Base-by-base conservation (phyloP, 2,113 vertebrate species). In the Pelobates fuscus region DNA sequence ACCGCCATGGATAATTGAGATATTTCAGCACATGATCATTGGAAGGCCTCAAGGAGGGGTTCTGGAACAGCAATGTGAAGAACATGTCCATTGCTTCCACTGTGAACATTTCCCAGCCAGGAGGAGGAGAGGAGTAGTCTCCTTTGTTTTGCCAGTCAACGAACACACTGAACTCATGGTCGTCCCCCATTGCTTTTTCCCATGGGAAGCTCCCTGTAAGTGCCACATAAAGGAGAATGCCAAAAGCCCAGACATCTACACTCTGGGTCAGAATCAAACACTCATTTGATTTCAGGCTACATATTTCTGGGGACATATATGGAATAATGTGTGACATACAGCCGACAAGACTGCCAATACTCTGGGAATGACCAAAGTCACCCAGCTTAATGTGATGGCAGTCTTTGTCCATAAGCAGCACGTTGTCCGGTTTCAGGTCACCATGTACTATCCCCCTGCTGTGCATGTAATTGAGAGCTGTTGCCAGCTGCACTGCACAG, bases 321-420 rank as follows among this genome's bases (percentile, higher is more conserved):
- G 95, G 95, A 54, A 98, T 87, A 0, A 93, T 94, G 0, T 92
- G 92, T 0, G 93, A 92, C n/a, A 95, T 88, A 77, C 90, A 90
- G 43, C 89, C 89, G 18, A 97, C 94, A 73, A 94, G 74, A 10
- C 93, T 93, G 2, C 95, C 95, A 5, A 85, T 89, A 44, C 92
- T 94, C 83, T 95, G 89, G 0, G 95, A 94, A n/a, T 97, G 91
- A 24, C 96, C 95, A 0, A 98, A 97, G 84, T 98, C 95, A 0
- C 94, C 88, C 69, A 98, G 90, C n/a, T n/a, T n/a, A n/a, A n/a
- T n/a, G n/a, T n/a, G n/a, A n/a, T n/a, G n/a, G n/a, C n/a, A n/a
- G n/a, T n/a, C n/a, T n/a, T n/a, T n/a, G n/a, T n/a, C n/a, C n/a
- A n/a, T n/a, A n/a, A n/a, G n/a, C n/a, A n/a, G n/a, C n/a, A n/a